Conservation (phyloP, 2,888 invertebrate species). For the Oegoconia quadripuncta region DNA sequence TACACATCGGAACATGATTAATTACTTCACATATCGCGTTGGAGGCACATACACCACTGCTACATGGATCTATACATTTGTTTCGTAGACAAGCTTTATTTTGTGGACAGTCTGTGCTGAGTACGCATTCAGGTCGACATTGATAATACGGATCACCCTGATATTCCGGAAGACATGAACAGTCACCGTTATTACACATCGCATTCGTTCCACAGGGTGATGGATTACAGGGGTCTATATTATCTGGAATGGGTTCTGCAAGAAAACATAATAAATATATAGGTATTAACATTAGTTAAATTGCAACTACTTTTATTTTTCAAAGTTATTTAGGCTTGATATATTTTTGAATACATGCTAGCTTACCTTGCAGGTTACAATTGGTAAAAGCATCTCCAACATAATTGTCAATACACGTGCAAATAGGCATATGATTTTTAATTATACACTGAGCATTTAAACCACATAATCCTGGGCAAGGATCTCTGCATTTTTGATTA, state of each 20-base stretch:
- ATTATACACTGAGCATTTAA: slow-evolving; percentile 81
- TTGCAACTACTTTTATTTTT: no score
- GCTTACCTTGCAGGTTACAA: slow-evolving; percentile 75
- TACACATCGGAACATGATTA: slow-evolving; percentile 86
- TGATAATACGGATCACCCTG: slow-evolving; percentile 83
- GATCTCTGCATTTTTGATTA: slow-evolving; percentile 86
- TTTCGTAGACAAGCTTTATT: slow-evolving; percentile 82
- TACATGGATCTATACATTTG: slow-evolving; percentile 86
- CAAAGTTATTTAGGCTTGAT: no score
- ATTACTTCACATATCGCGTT: slow-evolving; percentile 86
- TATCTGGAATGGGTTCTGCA: slow-evolving; percentile 47
- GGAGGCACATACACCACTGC: slow-evolving; percentile 82
- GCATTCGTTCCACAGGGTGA: slow-evolving; percentile 84
- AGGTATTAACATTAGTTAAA: no score
- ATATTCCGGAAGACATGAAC: slow-evolving; percentile 81
- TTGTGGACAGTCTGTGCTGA: slow-evolving; percentile 82
- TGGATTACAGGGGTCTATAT: slow-evolving; percentile 80
- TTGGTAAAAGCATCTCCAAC: slow-evolving; percentile 86
- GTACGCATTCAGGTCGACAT: slow-evolving; percentile 84
- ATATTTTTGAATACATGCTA: no score
- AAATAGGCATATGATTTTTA: slow-evolving; percentile 86
- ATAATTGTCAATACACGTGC: slow-evolving; percentile 84
- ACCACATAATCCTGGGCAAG: slow-evolving; percentile 90
- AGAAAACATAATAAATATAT: slow-evolving; percentile 17
- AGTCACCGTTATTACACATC: slow-evolving; percentile 77